Conservation (phyloP, 2,113 vertebrate species). For the Noturus placidus region DNA sequence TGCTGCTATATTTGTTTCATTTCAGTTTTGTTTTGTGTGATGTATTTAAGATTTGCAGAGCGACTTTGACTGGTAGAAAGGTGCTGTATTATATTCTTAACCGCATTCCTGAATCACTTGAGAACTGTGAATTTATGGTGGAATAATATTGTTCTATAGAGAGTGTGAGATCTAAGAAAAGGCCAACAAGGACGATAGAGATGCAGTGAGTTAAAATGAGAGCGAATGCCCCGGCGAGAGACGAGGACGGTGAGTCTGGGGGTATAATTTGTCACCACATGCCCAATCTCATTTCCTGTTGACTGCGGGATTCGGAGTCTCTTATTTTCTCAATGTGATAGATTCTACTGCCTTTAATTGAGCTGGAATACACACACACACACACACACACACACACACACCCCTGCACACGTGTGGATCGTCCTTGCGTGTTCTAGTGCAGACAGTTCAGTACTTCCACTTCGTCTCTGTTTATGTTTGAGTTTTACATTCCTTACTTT, state of each 20-base stretch:
- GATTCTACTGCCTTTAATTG: conserved; percentile 76
- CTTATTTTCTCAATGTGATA: conserved; percentile 64
- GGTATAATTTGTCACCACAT: conserved; percentile 70
- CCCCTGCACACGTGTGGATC: neutral
- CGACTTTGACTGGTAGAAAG: neutral
- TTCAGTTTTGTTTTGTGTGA: neutral
- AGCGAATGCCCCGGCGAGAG: neutral
- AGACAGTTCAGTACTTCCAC: conserved; percentile 27
- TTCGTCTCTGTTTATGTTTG: neutral
- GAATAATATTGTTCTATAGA: neutral
- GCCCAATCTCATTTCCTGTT: conserved; percentile 76
- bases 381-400: conserved; percentile 9
- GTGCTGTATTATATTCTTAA: neutral
- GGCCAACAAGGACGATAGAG: neutral
- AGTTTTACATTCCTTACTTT: neutral
- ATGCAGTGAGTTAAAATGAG: neutral
- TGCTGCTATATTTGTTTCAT: neutral
- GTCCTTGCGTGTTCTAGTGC: neutral
- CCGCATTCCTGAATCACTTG: neutral
- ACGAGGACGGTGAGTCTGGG: conserved; percentile 30
- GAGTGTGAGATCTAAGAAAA: neutral
- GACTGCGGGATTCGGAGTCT: conserved; percentile 70
- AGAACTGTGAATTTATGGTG: neutral
- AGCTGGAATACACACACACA: conserved; percentile 30
- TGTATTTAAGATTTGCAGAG: neutral